These are phyloP conservation scores for Amazona finschi DNA, from an alignment of 2,797 vertebrate species.

Conservation along the genomic window DNA sequence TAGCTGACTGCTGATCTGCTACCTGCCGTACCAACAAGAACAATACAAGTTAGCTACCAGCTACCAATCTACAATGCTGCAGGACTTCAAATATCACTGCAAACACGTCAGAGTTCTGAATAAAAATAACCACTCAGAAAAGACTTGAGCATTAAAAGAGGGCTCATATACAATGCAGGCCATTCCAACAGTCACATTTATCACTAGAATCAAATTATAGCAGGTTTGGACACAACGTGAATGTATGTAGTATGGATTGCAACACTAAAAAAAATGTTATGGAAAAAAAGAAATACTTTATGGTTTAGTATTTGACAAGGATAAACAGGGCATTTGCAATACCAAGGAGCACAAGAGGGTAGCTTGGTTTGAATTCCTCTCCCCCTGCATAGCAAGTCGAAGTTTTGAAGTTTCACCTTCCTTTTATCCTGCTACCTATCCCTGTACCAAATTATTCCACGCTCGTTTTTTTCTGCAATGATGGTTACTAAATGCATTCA, in stretches of 20 bases:
- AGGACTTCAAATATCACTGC: not conserved
- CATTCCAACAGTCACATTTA: not conserved
- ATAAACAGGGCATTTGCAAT: not conserved
- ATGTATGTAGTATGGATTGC: not conserved
- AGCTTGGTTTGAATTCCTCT: not conserved
- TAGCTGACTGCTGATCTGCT: conserved; percentile 95
- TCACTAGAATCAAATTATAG: not conserved
- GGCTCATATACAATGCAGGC: not conserved
- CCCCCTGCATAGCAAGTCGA: not conserved
- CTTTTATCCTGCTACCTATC: not conserved
- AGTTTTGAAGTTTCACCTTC: not conserved
- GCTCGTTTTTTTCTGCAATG: not conserved
- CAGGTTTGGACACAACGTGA: not conserved
- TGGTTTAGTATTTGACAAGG: not conserved
- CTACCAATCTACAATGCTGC: no score
- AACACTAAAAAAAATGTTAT: not conserved
- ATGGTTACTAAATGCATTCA: not conserved
- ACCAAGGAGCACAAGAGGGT: not conserved
- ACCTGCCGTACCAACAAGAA: conserved; percentile 74
- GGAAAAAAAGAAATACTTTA: not conserved
- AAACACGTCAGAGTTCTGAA: not conserved
- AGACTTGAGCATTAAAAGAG: not conserved
- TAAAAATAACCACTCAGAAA: not conserved
- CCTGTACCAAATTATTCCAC: not conserved
- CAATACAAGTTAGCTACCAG: not conserved